Evolutionary conservation across 2,113 vertebrate species (phyloP), one percentile per base, ranked within the genome.

Genomic region (Sceloporus undulatus): DNA sequence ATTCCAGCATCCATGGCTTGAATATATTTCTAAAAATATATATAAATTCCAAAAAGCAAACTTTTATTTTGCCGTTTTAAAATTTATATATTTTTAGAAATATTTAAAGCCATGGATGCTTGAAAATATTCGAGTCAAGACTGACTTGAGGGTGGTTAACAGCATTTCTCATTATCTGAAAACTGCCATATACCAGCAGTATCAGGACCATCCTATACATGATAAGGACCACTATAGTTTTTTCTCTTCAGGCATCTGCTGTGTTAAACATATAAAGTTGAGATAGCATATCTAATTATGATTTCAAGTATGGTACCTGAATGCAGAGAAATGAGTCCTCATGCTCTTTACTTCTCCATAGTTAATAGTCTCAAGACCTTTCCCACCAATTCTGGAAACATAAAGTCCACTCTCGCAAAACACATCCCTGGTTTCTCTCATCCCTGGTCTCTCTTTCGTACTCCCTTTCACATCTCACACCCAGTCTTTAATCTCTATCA

Each of bases 401-500:
- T 27, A 62, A n/a, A 14, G 71, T 82, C 65, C 78, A 27, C 4
- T 40, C 84, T 85, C 56, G 59, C 59, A 78, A 79, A 68, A 40
- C 65, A 85, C 88, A 52, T 70, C 66, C 40, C 78, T 87, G 7
- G n/a, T 25, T 6, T 77, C 80, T 21, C 80, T 90, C 82, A 10
- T 13, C 88, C 92, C 76, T 84, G 84, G 2, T 0, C 1, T 71
- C 76, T 88, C 54, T 90, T 79, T 18, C 56, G 7, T 70, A 76
- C 86, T 94, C 90, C 83, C 76, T 88, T 73, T 77, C 83, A 87
- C 75, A 10, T 5, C 79, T 71, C 75, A 87, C 62, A 88, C 81
- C 79, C 68, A 82, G 0, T 65, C 76, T 79, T 73, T 11, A 23
- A 1, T 9, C 40, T 89, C 85, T 86, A 42, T 54, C 84, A 80